phyloP scores from a whole-genome alignment of 2,797 vertebrate species.

The Pantherophis vulpinus region DNA sequence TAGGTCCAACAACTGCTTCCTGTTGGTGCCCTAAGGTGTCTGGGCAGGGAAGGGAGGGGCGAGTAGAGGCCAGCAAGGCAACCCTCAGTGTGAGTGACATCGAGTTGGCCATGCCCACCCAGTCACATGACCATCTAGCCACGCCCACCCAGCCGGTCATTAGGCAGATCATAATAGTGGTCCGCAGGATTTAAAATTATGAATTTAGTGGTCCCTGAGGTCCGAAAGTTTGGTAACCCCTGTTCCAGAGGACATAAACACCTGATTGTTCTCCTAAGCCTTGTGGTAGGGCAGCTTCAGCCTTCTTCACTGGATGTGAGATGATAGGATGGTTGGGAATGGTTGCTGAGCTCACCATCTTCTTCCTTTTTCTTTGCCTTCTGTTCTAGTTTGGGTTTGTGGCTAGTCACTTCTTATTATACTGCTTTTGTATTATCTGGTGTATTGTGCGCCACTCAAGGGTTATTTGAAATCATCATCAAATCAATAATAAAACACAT shows the following conservation, averaged over 20 bases:
- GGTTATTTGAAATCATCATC: background rate
- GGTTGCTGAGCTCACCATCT: background rate
- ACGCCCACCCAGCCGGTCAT: too few relatives aligned
- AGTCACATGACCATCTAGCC: too few relatives aligned
- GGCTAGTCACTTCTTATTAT: background rate
- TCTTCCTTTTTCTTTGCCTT: background rate
- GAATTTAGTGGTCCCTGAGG: too few relatives aligned
- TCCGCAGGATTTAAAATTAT: too few relatives aligned
- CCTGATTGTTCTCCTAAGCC: background rate
- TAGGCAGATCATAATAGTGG: too few relatives aligned
- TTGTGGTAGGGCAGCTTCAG: background rate
- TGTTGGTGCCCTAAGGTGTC: too few relatives aligned
- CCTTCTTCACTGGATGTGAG: background rate
- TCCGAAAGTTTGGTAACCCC: too few relatives aligned
- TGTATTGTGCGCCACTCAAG: background rate
- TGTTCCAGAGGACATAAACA: background rate
- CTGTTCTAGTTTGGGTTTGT: background rate
- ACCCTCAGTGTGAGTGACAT: too few relatives aligned
- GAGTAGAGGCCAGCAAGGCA: too few relatives aligned
- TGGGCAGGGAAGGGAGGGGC: too few relatives aligned
- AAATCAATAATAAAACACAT: background rate
- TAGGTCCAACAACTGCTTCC: too few relatives aligned
- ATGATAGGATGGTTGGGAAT: background rate
- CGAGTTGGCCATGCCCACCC: too few relatives aligned
- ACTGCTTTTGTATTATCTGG: background rate